Evolutionary conservation across 2,113 vertebrate species (phyloP).

Genomic region (Bubo blakistoni): DNA sequence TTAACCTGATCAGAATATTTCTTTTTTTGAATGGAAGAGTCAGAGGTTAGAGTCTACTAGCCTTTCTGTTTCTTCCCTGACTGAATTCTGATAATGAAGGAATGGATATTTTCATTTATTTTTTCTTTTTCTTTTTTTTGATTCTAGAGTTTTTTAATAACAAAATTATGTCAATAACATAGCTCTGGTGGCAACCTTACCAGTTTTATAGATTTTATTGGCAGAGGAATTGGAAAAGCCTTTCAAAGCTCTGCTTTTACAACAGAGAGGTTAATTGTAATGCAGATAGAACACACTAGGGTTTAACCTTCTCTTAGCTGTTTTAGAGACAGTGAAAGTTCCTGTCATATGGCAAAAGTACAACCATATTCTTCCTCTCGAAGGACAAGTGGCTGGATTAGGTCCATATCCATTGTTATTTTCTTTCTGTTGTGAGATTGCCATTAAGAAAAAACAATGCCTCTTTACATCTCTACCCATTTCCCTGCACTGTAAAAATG

Average conservation of each 20-base stretch:
- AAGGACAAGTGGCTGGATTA: not conserved
- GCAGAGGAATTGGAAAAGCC: not conserved
- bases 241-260: not conserved
- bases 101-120: not conserved
- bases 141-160: not conserved
- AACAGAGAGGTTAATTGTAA: not conserved
- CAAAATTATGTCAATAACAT: not conserved
- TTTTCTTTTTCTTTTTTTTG: too few species aligned
- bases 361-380: not conserved
- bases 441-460: not conserved
- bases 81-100: not conserved
- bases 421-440: not conserved
- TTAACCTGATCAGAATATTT: not conserved
- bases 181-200: not conserved
- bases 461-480: not conserved
- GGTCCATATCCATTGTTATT: not conserved
- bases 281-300: not conserved
- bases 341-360: not conserved
- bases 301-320: not conserved
- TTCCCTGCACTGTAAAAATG: not conserved
- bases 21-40: not conserved
- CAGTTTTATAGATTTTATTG: not conserved
- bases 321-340: not conserved
- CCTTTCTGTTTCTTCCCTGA: not conserved
- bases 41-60: not conserved